These are phyloP conservation scores for Hypocryptadius cinnamomeus DNA, from an alignment of 2,113 vertebrate genomes.

Conservation along the genomic window DNA sequence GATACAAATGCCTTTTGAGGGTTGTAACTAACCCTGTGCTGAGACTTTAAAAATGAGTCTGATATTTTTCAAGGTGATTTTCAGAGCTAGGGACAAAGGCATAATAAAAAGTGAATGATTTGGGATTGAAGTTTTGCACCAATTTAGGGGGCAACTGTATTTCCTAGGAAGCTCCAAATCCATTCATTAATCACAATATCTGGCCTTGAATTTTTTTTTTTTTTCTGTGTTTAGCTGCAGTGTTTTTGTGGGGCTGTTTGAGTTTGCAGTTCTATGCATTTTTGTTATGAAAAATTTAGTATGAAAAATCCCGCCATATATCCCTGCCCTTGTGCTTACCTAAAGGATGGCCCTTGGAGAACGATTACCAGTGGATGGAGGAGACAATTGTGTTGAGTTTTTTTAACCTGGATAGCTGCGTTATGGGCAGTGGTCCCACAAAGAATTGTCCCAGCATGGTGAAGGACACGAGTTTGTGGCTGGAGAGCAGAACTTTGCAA, in stretches of 20 bases:
- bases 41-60: not conserved
- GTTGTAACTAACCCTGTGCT: not conserved
- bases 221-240: not conserved
- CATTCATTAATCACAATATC: not conserved
- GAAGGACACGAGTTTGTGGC: not conserved
- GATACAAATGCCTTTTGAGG: not conserved
- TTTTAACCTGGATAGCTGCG: not conserved
- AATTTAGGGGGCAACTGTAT: accelerated
- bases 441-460: not conserved
- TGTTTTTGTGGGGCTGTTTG: not conserved
- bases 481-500: not conserved
- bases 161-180: not conserved
- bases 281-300: not conserved
- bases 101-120: not conserved
- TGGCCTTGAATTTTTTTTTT: not conserved
- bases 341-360: not conserved
- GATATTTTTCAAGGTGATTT: not conserved
- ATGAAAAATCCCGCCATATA: not conserved
- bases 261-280: not conserved
- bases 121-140: not conserved
- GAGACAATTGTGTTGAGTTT: not conserved
- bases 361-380: not conserved
- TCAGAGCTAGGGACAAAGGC: not conserved
- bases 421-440: not conserved
- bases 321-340: not conserved